A percentile compares a stretch with the other conserved stretches of the same genome.
Conservation (phyloP, 1,140 invertebrate species). For the Diorhabda elongata region DNA sequence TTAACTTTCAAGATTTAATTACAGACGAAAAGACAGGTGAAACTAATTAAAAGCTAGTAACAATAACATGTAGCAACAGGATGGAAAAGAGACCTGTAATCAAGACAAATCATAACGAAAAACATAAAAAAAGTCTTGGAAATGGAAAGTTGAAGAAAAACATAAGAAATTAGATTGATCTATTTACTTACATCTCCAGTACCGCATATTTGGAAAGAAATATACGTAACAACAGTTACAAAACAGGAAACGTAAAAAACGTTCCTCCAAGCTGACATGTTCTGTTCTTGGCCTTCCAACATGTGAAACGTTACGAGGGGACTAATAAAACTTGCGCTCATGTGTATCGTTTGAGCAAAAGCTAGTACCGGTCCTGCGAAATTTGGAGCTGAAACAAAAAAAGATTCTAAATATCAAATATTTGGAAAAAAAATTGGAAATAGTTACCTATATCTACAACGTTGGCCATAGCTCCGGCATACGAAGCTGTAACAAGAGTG, state of each 20-base stretch:
- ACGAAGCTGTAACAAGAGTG: constrained; percentile 67
- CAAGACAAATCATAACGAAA: too few relatives aligned
- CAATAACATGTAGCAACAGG: too few relatives aligned
- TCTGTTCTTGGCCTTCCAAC: constrained; percentile 30
- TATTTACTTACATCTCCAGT: constrained; percentile 52
- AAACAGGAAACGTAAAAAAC: constrained; percentile 66
- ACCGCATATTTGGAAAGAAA: constrained; percentile 66
- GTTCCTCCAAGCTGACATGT: constrained; percentile 60
- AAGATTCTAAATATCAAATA: neutral
- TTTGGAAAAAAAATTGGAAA: neutral
- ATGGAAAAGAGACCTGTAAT: too few relatives aligned
- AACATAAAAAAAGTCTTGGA: too few relatives aligned
- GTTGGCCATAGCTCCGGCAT: constrained; percentile 73
- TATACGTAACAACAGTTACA: constrained; percentile 63
- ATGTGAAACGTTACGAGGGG: constrained; percentile 59
- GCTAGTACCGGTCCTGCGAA: constrained; percentile 67
- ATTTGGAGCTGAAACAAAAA: constrained; percentile 56
- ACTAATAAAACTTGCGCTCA: constrained; percentile 68
- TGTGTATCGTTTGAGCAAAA: constrained; percentile 72
- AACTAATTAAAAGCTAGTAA: too few relatives aligned
- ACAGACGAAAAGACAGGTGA: too few relatives aligned
- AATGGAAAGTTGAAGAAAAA: too few relatives aligned
- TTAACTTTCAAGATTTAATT: too few relatives aligned
- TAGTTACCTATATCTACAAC: constrained; percentile 64
- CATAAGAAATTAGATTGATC: neutral